Conservation (phyloP, 1,140 invertebrate species). For the Diabrotica virgifera region DNA sequence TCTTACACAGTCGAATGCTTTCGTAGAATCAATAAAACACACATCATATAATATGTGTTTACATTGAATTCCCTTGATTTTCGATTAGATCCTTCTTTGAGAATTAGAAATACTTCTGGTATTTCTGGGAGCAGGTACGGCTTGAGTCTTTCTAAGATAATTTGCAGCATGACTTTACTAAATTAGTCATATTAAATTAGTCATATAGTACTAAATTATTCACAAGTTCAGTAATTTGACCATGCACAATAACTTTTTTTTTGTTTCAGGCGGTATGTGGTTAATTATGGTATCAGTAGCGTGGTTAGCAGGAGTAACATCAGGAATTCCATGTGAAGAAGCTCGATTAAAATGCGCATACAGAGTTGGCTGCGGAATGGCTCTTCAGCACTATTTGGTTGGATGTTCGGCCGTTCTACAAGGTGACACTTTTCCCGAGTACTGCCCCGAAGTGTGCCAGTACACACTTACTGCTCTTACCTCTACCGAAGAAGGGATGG, state of each 20-base stretch:
- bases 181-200: too few relatives aligned
- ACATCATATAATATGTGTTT: too few relatives aligned
- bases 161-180: too few relatives aligned
- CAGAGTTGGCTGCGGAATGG: constrained; percentile 68
- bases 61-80: too few relatives aligned
- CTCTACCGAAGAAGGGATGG: constrained; percentile 73
- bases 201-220: too few relatives aligned
- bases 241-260: constrained; percentile 10
- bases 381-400: constrained; percentile 70
- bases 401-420: constrained; percentile 67
- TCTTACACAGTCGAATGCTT: too few relatives aligned
- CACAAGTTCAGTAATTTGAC: too few relatives aligned
- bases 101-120: too few relatives aligned
- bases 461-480: constrained; percentile 73
- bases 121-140: too few relatives aligned
- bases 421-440: constrained; percentile 47
- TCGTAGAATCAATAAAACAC: too few relatives aligned
- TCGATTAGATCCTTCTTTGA: too few relatives aligned
- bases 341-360: constrained; percentile 69
- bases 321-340: constrained; percentile 59
- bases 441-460: constrained; percentile 68
- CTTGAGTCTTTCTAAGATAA: too few relatives aligned
- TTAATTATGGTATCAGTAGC: constrained; percentile 47
- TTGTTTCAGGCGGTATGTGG: constrained; percentile 44
- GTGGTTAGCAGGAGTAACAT: constrained; percentile 38